Base-by-base conservation (phyloP, 2,888 invertebrate genomes). In the Papilio elwesi region DNA sequence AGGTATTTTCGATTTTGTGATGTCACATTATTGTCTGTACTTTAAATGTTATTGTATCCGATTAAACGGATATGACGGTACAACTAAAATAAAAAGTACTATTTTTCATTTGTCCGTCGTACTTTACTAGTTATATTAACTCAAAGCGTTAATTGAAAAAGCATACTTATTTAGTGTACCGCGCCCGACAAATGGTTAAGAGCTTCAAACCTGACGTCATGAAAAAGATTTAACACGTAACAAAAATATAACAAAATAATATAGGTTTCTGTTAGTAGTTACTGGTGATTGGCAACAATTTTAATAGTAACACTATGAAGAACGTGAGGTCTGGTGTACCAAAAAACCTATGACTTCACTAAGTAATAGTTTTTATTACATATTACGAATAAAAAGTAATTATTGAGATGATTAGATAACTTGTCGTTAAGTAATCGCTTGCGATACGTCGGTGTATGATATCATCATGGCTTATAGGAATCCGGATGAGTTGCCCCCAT, bases 401-500 rank as follows among this genome's bases (percentile, higher is more conserved):
- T 65, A 65, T 65, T 5, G 16, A 49, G 57, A 49, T 68, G 63
- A 68, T 73, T 68, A 63, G 48, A 64, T 43, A 64, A 38, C 16
- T 13, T 63, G 49, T 49, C 47, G 51, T 38, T 53, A 57, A 68
- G 64, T 86, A 88, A 89, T 87, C 85, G 87, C 80, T 87, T 83
- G 81, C 78, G 74, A 84, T 74, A 89, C 88, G 88, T 90, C 88
- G 87, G 82, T 76, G 78, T 81, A 86, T 92, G 92, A 93, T 89
- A 86, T 92, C 89, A 92, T 91, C 82, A 76, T 80, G 81, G 77
- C 82, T 81, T 83, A 83, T 82, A 86, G 85, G 89, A 90, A 93
- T 92, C 92, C 92, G 93, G 91, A 88, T 90, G 88, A 82, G 81
- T 87, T 85, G 86, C 85, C 80, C 87, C 83, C 92, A 92, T 83